Evolutionary conservation across 2,888 invertebrate genomes (phyloP).

Genomic region (Pherbina coryleti): DNA sequence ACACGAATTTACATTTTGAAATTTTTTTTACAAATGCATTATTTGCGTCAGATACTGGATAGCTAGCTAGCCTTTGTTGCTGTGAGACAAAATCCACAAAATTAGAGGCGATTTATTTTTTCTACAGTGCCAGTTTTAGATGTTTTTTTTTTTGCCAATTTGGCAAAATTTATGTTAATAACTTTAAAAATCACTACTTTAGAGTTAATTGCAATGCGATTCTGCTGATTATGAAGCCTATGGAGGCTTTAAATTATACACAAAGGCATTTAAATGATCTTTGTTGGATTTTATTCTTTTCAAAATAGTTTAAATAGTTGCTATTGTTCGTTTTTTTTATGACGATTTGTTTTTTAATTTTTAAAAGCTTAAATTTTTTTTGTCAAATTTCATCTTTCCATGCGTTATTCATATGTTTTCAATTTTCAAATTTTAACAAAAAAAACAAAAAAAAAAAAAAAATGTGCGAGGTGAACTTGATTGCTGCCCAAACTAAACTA

Average conservation of each 20-base stretch:
- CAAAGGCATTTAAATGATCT: not conserved
- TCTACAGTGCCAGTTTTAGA: too few species aligned
- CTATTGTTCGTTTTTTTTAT: not conserved
- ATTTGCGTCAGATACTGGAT: too few species aligned
- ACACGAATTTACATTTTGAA: too few species aligned
- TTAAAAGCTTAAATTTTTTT: too few species aligned
- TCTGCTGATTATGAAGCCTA: not conserved
- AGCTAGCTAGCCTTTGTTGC: too few species aligned
- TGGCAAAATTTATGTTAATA: not conserved
- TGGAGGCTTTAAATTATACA: too few species aligned
- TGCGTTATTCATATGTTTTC: not conserved
- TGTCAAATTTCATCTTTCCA: not conserved
- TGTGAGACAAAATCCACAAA: too few species aligned
- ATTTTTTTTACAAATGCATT: too few species aligned
- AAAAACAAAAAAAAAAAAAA: slow-evolving; percentile 25
- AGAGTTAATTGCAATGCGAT: not conserved
- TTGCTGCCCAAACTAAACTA: slow-evolving; percentile 43
- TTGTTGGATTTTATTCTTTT: not conserved
- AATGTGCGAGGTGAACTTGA: slow-evolving; percentile 64
- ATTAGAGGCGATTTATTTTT: too few species aligned
- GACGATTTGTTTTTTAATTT: too few species aligned
- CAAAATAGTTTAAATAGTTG: not conserved
- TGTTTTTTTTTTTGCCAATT: too few species aligned
- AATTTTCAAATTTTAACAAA: not conserved
- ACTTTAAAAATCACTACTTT: not conserved